A percentile compares a stretch with the other conserved stretches of the same genome.
These are phyloP conservation scores for Conopomorpha cramerella DNA, from an alignment of 1,140 invertebrate species.

Conservation along the genomic window DNA sequence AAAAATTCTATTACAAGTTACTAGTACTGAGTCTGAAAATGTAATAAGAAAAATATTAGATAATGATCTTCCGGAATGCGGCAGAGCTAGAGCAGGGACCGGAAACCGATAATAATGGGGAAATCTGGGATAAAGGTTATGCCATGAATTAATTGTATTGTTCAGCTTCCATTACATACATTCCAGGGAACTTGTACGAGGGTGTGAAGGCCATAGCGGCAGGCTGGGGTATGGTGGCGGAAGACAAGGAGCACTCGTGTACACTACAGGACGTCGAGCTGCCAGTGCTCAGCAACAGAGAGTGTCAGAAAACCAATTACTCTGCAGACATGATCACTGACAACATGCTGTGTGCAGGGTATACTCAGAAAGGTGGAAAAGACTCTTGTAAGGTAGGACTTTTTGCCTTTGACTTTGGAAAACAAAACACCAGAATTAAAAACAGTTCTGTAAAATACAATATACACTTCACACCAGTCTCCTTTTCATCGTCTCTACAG, in stretches of 20 bases:
- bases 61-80: no score
- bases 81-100: no score
- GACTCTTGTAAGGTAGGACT: constrained; percentile 79
- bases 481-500: no score
- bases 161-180: background rate
- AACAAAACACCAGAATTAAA: background rate
- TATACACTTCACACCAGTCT: no score
- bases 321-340: constrained; percentile 77
- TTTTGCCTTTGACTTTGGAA: background rate
- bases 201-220: constrained; percentile 73
- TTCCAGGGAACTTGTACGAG: constrained; percentile 69
- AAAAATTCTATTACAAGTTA: no score
- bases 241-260: constrained; percentile 80
- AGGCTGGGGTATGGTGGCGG: constrained; percentile 83
- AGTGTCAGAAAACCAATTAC: constrained; percentile 79
- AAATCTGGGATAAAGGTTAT: no score
- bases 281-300: constrained; percentile 76
- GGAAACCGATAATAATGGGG: no score
- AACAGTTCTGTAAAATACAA: no score
- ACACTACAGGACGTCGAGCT: constrained; percentile 79
- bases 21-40: no score
- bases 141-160: no score
- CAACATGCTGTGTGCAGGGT: constrained; percentile 85
- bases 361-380: constrained; percentile 70
- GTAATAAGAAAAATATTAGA: no score